These are phyloP conservation scores for Drosophila yakuba DNA, from an alignment of 1,140 invertebrate species.

Conservation along the genomic window DNA sequence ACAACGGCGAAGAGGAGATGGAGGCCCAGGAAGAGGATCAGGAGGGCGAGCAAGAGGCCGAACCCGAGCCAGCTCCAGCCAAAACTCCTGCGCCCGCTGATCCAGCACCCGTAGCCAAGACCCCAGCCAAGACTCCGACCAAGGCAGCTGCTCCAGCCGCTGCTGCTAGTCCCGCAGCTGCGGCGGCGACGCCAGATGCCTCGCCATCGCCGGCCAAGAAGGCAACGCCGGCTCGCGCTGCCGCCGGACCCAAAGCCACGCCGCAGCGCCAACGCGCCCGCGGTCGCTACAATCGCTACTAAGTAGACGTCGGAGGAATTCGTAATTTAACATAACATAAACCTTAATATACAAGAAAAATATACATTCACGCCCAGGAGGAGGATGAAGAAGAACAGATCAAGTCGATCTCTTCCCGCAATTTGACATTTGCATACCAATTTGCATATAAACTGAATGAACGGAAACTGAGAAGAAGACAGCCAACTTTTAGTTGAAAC, in stretches of 20 bases:
- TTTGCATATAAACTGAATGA: constrained; percentile 29
- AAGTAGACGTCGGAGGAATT: constrained; percentile 17
- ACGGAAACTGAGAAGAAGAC: constrained; percentile 1
- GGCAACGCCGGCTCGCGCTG: constrained; percentile 59
- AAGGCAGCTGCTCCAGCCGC: constrained; percentile 37
- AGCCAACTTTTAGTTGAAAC: constrained; percentile 28
- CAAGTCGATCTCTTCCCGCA: constrained; percentile 1
- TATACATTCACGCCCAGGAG: constrained; percentile 31
- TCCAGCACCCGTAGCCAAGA: constrained; percentile 42
- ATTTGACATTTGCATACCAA: constrained; percentile 43
- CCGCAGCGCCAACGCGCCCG: constrained; percentile 77
- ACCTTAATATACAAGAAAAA: constrained; percentile 48
- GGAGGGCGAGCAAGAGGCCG: constrained; percentile 58
- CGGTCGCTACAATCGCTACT: constrained; percentile 81
- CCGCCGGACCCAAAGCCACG: constrained; percentile 66
- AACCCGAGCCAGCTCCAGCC: constrained; percentile 52
- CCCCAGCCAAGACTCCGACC: constrained; percentile 36
- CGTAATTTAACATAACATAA: constrained; percentile 46
- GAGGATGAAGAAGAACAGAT: constrained; percentile 17
- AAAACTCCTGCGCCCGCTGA: constrained; percentile 33
- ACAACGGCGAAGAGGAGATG: constrained; percentile 73
- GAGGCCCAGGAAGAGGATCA: constrained; percentile 60
- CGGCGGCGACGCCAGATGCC: constrained; percentile 29
- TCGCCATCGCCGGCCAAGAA: constrained; percentile 69
- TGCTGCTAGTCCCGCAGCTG: constrained; percentile 27